Evolutionary conservation across 2,797 vertebrate species (phyloP).

Genomic region (Bradypus variegatus): DNA sequence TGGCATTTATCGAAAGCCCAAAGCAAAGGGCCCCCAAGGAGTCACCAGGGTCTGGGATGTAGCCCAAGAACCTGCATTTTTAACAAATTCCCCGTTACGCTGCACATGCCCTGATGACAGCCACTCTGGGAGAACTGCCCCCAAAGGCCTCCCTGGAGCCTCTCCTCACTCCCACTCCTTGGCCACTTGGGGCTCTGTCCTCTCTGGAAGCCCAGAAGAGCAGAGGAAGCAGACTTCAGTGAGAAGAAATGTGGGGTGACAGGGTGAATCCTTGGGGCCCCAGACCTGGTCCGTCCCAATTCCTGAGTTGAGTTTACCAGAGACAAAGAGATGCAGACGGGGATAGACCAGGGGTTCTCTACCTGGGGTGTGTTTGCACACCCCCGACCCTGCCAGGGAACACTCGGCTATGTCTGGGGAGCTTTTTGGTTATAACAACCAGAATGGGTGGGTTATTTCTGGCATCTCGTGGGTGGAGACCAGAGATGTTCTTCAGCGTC

Average conservation of each 20-base stretch:
- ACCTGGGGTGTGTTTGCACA: background rate
- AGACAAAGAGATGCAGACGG: background rate
- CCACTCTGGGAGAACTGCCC: background rate
- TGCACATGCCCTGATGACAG: fast-evolving
- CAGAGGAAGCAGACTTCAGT: background rate
- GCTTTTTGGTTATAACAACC: background rate
- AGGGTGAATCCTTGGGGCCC: background rate
- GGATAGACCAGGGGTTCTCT: background rate
- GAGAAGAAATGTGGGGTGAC: fast-evolving
- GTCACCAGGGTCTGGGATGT: background rate
- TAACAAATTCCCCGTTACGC: background rate
- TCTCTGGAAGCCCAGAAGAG: no score
- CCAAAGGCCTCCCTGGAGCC: background rate
- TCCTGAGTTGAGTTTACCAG: background rate
- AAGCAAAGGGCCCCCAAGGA: background rate
- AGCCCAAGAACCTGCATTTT: background rate
- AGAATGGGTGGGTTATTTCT: background rate
- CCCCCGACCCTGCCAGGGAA: background rate
- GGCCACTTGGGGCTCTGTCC: fast-evolving
- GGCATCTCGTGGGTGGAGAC: background rate
- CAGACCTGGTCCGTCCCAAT: background rate
- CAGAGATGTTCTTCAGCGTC: background rate
- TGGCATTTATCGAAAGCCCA: background rate
- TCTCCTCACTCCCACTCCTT: background rate
- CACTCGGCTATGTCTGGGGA: background rate